Percentiles rank a stretch among this genome's conserved stretches.
These are phyloP conservation scores for Percopsis omiscomaycus DNA, from an alignment of 2,797 vertebrate species.

Conservation along the genomic window DNA sequence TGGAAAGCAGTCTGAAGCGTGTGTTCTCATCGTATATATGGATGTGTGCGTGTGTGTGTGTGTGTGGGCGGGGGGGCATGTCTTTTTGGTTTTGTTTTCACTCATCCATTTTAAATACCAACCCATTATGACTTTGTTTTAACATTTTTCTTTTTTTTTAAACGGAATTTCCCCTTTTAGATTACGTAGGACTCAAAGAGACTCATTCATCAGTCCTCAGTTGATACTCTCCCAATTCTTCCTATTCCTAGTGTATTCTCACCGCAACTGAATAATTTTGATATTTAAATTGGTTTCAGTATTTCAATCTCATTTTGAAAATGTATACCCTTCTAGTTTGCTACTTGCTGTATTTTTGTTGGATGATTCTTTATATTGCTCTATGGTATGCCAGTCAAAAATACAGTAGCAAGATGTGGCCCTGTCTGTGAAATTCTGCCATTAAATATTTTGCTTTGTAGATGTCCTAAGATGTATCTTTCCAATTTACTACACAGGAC, in stretches of 20 bases:
- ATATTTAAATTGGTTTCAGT: conserved; percentile 34
- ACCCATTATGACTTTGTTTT: conserved; percentile 14
- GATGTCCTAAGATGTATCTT: conserved; percentile 21
- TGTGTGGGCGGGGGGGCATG: not conserved
- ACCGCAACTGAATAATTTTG: conserved; percentile 15
- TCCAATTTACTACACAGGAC: not conserved
- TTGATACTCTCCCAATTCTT: no score
- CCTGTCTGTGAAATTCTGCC: conserved; percentile 60
- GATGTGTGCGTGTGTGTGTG: conserved; percentile 2
- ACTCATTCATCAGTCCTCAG: no score
- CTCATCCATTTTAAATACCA: conserved; percentile 18
- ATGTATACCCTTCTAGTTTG: conserved; percentile 38
- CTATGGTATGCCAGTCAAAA: conserved; percentile 42
- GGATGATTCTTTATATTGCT: conserved; percentile 39
- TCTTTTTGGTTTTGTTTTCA: conserved; percentile 1
- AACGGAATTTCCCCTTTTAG: not conserved
- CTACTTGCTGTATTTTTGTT: conserved; percentile 40
- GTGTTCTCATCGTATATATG: conserved; percentile 59
- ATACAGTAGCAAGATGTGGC: conserved; percentile 38
- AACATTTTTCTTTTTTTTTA: conserved; percentile 8
- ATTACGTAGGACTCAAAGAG: not conserved
- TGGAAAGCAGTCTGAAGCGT: conserved; percentile 25
- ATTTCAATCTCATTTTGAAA: conserved; percentile 28
- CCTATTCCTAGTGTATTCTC: no score
- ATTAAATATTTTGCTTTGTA: conserved; percentile 81